These are phyloP conservation scores for Hemicentrotus pulcherrimus DNA, from an alignment of 35 echinoderm and acorn worm genomes.

Conservation along the genomic window DNA sequence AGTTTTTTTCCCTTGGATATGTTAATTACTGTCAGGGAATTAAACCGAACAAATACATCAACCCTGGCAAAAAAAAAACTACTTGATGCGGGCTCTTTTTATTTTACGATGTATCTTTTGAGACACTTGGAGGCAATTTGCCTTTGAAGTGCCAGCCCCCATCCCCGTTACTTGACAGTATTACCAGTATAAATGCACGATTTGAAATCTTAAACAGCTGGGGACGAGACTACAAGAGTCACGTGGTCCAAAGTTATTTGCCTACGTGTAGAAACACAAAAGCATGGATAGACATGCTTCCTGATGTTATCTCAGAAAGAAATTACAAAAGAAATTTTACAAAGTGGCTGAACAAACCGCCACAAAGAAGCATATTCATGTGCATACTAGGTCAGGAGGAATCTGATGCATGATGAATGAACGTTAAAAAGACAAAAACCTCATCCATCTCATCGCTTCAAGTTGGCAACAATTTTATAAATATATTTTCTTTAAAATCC, in stretches of 20 bases:
- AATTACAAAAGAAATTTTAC: constrained; percentile 20
- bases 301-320: neutral
- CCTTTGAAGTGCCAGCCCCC: too few species aligned
- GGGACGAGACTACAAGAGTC: neutral
- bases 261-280: constrained; percentile 1
- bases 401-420: neutral
- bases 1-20: too few species aligned
- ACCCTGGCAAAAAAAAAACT: too few species aligned
- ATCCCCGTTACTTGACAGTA: too few species aligned
- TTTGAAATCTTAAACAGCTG: neutral
- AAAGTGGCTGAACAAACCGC: neutral
- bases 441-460: neutral
- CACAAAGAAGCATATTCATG: neutral
- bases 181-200: too few species aligned
- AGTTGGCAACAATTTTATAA: neutral
- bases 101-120: too few species aligned
- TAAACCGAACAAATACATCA: too few species aligned
- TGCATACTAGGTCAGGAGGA: neutral
- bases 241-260: neutral
- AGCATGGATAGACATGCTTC: neutral
- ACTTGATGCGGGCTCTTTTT: too few species aligned
- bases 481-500: constrained; percentile 5
- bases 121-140: too few species aligned
- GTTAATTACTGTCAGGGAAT: too few species aligned
- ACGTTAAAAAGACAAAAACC: neutral